A percentile compares a stretch with the other conserved stretches of the same genome.
These are phyloP conservation scores for Chloroceryle aenea DNA, from an alignment of 2,113 vertebrate species.

Conservation along the genomic window DNA sequence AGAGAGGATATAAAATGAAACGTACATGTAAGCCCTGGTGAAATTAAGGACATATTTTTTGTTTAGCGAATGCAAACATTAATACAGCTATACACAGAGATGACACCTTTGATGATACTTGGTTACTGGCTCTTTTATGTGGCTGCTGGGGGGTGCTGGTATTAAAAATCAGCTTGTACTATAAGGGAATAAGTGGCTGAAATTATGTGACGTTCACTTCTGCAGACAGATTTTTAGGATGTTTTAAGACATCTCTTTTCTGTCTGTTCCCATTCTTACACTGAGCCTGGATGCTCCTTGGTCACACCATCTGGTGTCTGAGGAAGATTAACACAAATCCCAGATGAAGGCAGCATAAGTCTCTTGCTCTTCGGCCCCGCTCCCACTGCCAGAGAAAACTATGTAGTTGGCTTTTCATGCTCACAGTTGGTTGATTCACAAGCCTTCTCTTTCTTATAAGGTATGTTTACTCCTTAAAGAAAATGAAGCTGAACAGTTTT, in stretches of 20 bases:
- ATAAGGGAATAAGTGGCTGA: background rate
- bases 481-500: background rate
- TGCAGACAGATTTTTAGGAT: background rate
- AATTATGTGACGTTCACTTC: background rate
- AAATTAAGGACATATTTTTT: background rate
- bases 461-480: background rate
- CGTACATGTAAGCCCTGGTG: background rate
- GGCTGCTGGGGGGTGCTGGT: background rate
- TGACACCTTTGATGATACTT: background rate
- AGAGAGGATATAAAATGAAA: background rate
- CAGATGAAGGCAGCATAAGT: background rate
- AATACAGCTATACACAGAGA: background rate
- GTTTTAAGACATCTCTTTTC: background rate
- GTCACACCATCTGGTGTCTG: background rate
- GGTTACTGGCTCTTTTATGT: background rate
- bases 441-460: background rate
- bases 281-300: background rate
- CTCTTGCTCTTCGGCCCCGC: background rate
- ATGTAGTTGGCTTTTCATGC: background rate
- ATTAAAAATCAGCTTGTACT: background rate
- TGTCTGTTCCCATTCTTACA: background rate
- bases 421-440: background rate
- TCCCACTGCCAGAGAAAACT: background rate
- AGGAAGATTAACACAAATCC: constrained; percentile 27
- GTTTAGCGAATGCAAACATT: background rate